Conservation (phyloP, 1,140 invertebrate species). For the Drosophila tropicalis region DNA sequence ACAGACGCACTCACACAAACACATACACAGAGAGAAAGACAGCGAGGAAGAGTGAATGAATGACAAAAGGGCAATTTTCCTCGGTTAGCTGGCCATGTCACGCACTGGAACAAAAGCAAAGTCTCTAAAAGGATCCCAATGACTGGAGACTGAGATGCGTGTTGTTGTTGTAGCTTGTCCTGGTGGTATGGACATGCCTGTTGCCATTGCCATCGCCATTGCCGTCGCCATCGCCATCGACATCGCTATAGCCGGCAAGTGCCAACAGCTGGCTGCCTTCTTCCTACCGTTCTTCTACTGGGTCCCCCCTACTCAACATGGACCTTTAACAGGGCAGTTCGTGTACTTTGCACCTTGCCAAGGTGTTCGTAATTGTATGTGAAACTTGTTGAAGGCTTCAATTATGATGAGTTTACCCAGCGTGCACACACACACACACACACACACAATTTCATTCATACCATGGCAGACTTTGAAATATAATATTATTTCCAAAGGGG, state of each 20-base stretch:
- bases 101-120: slow-evolving; percentile 30
- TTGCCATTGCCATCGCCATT: neutral
- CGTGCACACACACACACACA: slow-evolving; percentile 27
- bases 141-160: neutral
- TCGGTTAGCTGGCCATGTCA: slow-evolving; percentile 29
- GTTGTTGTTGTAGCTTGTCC: neutral
- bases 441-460: neutral
- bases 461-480: slow-evolving; percentile 13
- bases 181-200: neutral
- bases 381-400: slow-evolving; percentile 80
- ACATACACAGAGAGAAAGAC: neutral
- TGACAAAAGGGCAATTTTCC: slow-evolving; percentile 45
- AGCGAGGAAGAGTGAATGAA: slow-evolving; percentile 2
- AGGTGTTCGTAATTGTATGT: slow-evolving; percentile 79
- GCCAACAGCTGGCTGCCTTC: neutral
- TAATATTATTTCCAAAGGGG: slow-evolving; percentile 1
- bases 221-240: neutral
- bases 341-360: slow-evolving; percentile 45
- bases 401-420: slow-evolving; percentile 73
- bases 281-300: neutral
- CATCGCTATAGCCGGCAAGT: neutral
- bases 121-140: neutral
- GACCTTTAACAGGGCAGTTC: slow-evolving; percentile 10
- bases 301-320: neutral
- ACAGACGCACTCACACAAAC: slow-evolving; percentile 1